Conservation (phyloP, 2,113 vertebrate species). For the Psilopsiagon aurifrons region DNA sequence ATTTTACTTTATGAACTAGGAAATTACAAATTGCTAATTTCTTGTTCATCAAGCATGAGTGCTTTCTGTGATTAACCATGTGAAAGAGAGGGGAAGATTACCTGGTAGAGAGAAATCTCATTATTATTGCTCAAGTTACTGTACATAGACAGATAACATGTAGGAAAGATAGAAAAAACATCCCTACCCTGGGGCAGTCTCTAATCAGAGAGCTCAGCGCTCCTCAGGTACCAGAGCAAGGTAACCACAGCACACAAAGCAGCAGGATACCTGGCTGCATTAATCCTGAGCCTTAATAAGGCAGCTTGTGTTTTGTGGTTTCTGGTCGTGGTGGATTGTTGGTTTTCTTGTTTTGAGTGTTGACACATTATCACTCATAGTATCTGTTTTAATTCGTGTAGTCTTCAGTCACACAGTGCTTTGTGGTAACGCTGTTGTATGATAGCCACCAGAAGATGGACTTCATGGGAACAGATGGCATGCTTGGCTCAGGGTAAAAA, state of each 20-base stretch:
- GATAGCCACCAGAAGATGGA: background rate
- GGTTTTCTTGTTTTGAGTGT: background rate
- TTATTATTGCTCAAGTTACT: background rate
- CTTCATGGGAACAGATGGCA: constrained; percentile 37
- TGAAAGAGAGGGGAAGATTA: background rate
- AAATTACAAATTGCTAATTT: background rate
- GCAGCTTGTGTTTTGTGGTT: background rate
- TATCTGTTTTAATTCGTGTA: background rate
- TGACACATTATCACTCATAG: background rate
- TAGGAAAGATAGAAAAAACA: background rate
- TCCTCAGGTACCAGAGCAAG: background rate
- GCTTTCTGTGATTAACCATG: background rate
- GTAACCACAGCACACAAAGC: background rate
- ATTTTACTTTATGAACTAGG: background rate
- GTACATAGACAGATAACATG: background rate
- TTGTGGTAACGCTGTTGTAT: accelerated
- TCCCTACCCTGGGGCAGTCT: background rate
- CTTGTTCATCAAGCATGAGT: background rate
- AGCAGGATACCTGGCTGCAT: background rate
- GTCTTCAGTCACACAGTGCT: accelerated
- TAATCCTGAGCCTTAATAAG: background rate
- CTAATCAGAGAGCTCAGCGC: background rate
- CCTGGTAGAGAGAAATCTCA: background rate
- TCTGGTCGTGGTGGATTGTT: background rate
- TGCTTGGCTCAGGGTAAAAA: constrained; percentile 23